Percentiles rank a stretch among this genome's conserved stretches.
phyloP scores from a whole-genome alignment of 2,797 vertebrate species.

The Rhinophrynus dorsalis region DNA sequence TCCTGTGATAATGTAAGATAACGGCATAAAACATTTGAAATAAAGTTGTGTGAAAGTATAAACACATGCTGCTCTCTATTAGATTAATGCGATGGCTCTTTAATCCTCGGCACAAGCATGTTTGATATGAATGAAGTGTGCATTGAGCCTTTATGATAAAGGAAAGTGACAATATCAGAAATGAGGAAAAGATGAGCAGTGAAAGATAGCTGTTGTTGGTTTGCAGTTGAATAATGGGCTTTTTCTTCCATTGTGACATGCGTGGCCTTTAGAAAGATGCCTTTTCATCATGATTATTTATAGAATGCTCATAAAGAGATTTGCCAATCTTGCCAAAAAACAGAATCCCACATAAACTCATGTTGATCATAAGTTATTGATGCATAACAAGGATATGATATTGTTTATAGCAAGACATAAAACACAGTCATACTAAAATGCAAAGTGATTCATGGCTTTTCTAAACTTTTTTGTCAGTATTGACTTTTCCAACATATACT shows the following conservation, averaged over 20 bases:
- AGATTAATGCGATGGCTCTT: no score
- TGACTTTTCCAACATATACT: conserved; percentile 6
- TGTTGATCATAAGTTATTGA: conserved; percentile 25
- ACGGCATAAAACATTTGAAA: no score
- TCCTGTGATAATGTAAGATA: no score
- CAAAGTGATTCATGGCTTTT: conserved; percentile 18
- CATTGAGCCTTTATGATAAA: background rate
- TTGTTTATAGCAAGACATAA: conserved; percentile 27
- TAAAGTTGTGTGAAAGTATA: no score
- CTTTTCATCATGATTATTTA: conserved; percentile 33
- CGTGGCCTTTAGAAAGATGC: conserved; percentile 21
- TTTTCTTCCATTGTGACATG: background rate
- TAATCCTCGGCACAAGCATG: no score
- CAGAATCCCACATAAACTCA: background rate
- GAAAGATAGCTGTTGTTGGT: background rate
- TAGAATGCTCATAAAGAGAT: conserved; percentile 14
- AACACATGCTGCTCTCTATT: no score
- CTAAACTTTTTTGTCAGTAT: conserved; percentile 36
- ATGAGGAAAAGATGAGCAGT: background rate
- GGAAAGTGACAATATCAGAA: background rate
- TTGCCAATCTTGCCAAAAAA: conserved; percentile 9
- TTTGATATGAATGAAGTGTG: no score
- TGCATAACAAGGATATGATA: conserved; percentile 17
- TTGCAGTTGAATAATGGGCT: background rate
- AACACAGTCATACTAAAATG: background rate